Conservation (phyloP, 1,140 invertebrate species). For the Camponotus vicinus region DNA sequence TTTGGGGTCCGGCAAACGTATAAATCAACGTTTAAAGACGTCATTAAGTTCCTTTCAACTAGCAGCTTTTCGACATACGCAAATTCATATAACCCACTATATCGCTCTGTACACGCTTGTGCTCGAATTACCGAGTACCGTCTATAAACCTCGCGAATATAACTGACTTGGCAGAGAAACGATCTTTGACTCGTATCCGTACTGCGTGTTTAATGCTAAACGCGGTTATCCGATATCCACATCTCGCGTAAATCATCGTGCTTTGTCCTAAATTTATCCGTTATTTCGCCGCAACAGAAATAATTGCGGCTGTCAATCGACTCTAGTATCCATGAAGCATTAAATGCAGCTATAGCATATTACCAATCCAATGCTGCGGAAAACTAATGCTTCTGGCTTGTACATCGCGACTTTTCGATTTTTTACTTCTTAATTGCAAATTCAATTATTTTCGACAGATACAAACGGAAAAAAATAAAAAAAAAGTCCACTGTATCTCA, state of each 20-base stretch:
- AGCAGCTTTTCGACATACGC: background rate
- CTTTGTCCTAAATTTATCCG: slow-evolving; percentile 37
- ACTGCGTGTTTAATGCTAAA: slow-evolving; percentile 31
- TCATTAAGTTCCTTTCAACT: slow-evolving; percentile 41
- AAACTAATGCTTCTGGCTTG: background rate
- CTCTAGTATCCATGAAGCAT: background rate
- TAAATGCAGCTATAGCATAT: background rate
- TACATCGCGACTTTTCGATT: background rate
- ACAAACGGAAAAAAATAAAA: background rate
- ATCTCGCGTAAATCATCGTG: slow-evolving; percentile 42
- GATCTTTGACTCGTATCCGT: slow-evolving; percentile 23
- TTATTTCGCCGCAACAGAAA: slow-evolving; percentile 25
- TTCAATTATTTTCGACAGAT: background rate
- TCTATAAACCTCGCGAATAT: slow-evolving; percentile 50
- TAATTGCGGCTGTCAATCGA: slow-evolving; percentile 29
- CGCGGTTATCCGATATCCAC: slow-evolving; percentile 42
- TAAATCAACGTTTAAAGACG: slow-evolving; percentile 46
- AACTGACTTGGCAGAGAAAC: slow-evolving; percentile 46
- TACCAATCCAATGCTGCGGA: background rate
- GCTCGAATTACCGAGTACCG: slow-evolving; percentile 57
- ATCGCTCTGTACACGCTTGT: slow-evolving; percentile 39
- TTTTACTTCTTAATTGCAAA: background rate
- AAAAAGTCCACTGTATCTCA: background rate
- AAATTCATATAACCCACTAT: background rate
- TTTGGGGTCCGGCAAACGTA: background rate